These are phyloP conservation scores for Gandaritis pyraliata DNA, from an alignment of 2,888 invertebrate genomes.

Conservation along the genomic window DNA sequence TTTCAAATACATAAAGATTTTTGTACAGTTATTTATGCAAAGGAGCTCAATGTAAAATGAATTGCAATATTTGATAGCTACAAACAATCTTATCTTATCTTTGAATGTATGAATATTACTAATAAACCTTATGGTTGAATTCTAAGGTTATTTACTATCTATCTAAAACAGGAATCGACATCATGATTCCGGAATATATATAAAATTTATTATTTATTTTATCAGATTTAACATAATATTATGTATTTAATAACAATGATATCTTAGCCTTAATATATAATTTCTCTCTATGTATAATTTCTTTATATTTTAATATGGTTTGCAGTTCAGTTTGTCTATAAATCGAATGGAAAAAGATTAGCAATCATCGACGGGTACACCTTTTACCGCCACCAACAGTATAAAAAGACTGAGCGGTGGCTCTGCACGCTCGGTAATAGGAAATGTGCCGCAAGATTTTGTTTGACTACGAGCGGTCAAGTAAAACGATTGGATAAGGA, in stretches of 20 bases:
- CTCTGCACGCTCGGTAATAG: constrained; percentile 12
- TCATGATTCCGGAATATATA: too few relatives aligned
- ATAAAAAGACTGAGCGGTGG: constrained; percentile 10
- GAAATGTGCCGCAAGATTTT: constrained; percentile 6
- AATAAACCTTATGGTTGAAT: too few relatives aligned
- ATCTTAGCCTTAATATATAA: too few relatives aligned
- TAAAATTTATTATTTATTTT: too few relatives aligned
- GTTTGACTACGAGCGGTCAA: neutral
- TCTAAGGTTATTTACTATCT: too few relatives aligned
- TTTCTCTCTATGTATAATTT: too few relatives aligned
- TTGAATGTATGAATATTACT: too few relatives aligned
- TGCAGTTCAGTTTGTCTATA: constrained; percentile 11
- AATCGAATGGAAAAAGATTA: constrained; percentile 13
- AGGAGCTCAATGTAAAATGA: neutral
- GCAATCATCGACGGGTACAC: constrained; percentile 27
- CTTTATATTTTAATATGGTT: neutral
- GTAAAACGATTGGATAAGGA: neutral
- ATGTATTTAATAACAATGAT: too few relatives aligned
- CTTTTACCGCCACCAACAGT: constrained; percentile 17
- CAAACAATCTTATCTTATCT: too few relatives aligned
- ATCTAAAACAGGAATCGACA: too few relatives aligned
- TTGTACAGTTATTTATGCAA: constrained; percentile 7
- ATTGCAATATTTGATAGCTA: constrained; percentile 8
- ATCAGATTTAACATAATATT: too few relatives aligned
- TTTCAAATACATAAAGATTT: neutral